Evolutionary conservation across 2,113 vertebrate genomes (phyloP), one percentile per base, ranked within the genome.

Genomic region (Tonatia bakeri): DNA sequence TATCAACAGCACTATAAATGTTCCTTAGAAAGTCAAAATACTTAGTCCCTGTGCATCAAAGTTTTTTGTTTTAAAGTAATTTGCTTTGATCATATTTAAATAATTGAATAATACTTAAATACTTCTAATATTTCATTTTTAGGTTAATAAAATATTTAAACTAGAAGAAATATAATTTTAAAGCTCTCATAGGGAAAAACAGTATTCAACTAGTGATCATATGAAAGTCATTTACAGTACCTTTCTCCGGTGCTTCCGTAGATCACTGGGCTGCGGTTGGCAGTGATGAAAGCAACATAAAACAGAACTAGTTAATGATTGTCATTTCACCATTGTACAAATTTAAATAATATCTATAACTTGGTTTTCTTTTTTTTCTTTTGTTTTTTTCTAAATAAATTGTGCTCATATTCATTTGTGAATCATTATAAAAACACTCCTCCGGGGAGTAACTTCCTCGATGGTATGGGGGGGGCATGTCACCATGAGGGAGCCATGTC

Each of bases 241-340:
- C 99, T 99, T 99, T 99, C 99, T 99, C 95, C 99, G 99, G 98
- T 99, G 99, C 97, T 99, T 99, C 98, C 99, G 99, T 97, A 99
- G 98, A 97, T 99, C 99, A 24, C 99, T 99, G 97, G 99, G 99
- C 99, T 99, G 98, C 65, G 43, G 94, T 96, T 82, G 92, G 83
- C 67, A 96, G 94, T 22, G 97, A 97, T 94, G 96, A 95, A 92
- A 97, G 75, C 67, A 98, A 97, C 13, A 98, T 80, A 45, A 96
- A 95, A 79, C 47, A 43, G 33, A 84, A 94, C 28, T 26, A 8
- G 92, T 98, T 97, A 98, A 59, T 98, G 28, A 93, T 90, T 82
- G n/a, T 54, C 70, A 83, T 13, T 75, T 87, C 40, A 89, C 12
- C 12, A 73, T 26, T 14, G 86, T 76, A 72, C 4, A 86, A 64